Base-by-base conservation (phyloP, 2,888 invertebrate genomes). In the Schizaphis graminum region DNA sequence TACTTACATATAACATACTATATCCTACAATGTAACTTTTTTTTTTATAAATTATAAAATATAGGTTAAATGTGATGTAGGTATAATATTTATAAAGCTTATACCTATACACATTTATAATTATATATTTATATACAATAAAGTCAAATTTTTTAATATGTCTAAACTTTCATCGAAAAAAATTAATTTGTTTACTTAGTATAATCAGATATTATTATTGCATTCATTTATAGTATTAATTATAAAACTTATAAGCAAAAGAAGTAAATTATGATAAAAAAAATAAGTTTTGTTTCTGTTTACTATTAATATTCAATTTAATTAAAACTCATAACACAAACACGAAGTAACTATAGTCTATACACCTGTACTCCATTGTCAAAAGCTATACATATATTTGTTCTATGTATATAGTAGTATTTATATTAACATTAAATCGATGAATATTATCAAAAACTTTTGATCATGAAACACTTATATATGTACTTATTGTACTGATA, bases 301-400 rank as follows among this genome's bases (percentile, higher is more conserved):
- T 67, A n/a, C 67, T 35, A 35, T 67, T 35, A 67, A 67, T 67
- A 67, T 67, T 21, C 16, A 67, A n/a, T 67, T 67, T 67, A 67
- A 67, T 67, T 35, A 67, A 67, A 67, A 67, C n/a, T 67, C n/a
- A 13, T n/a, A 67, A 67, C 61, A n/a, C 77, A 77, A 77, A 77
- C 77, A 77, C 21, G n/a, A 67, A 67, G 67, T 67, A 35, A 77
- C 77, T 67, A 35, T 77, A 77, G 77, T 24, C 77, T 77, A 35
- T 21, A 47, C 44, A 47, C 44, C 7, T 7, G 44, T 7, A 47
- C 44, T 24, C 77, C 35, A 35, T 21, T 35, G 7, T 77, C 77
- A 77, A 41, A 77, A 35, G 35, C 2, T 35, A 7, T 77, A n/a
- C n/a, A 41, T 77, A 77, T 77, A 77, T 77, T 35, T 35, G 35